Percentiles rank a stretch among this genome's conserved stretches.
Evolutionary conservation across 2,113 vertebrate genomes (phyloP).

Genomic region (Nanorana parkeri): DNA sequence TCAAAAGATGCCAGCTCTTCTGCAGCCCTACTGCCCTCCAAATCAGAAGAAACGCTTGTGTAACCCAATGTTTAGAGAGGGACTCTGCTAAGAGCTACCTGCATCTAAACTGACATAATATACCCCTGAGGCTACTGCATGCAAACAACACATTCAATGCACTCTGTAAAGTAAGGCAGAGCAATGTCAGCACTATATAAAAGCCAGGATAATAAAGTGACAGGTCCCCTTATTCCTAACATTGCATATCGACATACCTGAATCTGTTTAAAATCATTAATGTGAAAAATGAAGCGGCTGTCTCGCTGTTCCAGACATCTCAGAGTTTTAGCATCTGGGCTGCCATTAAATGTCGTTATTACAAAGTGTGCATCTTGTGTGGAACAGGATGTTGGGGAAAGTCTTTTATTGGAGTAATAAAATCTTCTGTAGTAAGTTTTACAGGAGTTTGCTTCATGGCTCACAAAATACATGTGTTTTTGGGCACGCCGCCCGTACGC

Average conservation of each 20-base stretch:
- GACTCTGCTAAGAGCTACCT: too few relatives aligned
- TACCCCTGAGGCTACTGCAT: too few relatives aligned
- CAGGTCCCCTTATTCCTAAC: too few relatives aligned
- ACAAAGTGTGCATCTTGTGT: slow-evolving; percentile 42
- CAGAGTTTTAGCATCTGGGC: not conserved
- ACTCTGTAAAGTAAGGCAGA: too few relatives aligned
- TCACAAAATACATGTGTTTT: slow-evolving; percentile 36
- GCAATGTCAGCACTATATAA: too few relatives aligned
- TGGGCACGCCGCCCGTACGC: not conserved
- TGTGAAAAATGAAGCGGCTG: not conserved
- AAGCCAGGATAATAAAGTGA: too few relatives aligned
- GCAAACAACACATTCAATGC: too few relatives aligned
- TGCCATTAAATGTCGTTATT: slow-evolving; percentile 22
- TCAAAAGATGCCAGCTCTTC: too few relatives aligned
- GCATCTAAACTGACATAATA: too few relatives aligned
- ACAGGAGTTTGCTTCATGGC: slow-evolving; percentile 41
- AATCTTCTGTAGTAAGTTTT: slow-evolving; percentile 52
- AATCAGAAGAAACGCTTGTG: too few relatives aligned
- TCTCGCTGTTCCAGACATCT: slow-evolving; percentile 6
- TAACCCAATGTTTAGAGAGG: too few relatives aligned
- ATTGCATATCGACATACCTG: not conserved
- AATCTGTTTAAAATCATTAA: not conserved
- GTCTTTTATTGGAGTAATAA: slow-evolving; percentile 66
- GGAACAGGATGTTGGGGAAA: slow-evolving; percentile 44
- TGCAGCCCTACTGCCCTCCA: too few relatives aligned